Evolutionary conservation across 2,888 invertebrate species (phyloP), one percentile per base, ranked within the genome.

Genomic region (Rotaria magnacalcarata): DNA sequence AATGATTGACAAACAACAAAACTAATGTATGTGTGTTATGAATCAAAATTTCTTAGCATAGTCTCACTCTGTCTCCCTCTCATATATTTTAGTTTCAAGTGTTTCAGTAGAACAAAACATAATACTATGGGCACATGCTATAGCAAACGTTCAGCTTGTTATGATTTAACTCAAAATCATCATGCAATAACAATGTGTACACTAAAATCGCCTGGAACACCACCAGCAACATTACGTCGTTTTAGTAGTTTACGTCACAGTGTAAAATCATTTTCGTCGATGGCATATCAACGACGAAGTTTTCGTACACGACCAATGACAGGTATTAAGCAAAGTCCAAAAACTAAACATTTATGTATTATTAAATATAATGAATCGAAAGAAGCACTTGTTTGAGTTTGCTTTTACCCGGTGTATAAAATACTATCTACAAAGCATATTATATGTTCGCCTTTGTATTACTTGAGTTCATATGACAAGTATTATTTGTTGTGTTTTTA

Each of bases 221-320:
- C 80, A 10, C 80, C 80, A 0, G 47, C 47, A 5, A 47, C 80
- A 47, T n/a, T 80, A n/a, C 43, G 47, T n/a, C 80, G 80, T 47
- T 80, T 80, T n/a, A 80, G 47, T 80, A 80, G 80, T 80, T n/a
- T 80, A 80, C 80, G 80, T 11, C 80, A 80, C n/a, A 80, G 80
- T 80, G 24, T 80, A n/a, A 80, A 80, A 80, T 24, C 24, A 11
- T 24, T 80, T 21, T 47, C 80, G 24, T 43, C 47, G 6, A 21
- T n/a, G 19, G 24, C 43, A 24, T n/a, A n/a, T 80, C 43, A 80
- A n/a, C 47, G 80, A 7, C 43, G 47, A 80, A 80, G 80, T 80
- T n/a, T 47, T 5, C 47, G 47, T 11, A n/a, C 6, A 0, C 47
- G 47, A 80, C 34, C 67, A 67, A 34, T 34, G 19, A 14, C 43